These are phyloP conservation scores for Drosophila murphyi DNA, from an alignment of 1,140 invertebrate species.

Conservation along the genomic window DNA sequence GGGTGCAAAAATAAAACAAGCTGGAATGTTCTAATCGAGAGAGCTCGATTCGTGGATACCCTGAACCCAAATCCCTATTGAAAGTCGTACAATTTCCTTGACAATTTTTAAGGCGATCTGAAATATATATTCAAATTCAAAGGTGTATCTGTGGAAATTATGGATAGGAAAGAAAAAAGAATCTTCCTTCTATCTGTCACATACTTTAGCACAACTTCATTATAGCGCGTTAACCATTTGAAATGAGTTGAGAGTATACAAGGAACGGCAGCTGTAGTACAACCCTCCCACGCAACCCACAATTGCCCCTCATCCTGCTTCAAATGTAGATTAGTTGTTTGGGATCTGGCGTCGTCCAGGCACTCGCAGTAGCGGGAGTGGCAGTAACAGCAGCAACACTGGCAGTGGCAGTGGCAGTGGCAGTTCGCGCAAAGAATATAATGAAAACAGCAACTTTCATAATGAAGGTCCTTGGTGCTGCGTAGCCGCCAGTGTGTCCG, in stretches of 20 bases:
- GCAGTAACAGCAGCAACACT: background rate
- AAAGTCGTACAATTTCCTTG: too few relatives aligned
- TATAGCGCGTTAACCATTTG: too few relatives aligned
- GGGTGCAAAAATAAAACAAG: conserved; percentile 84
- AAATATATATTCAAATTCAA: too few relatives aligned
- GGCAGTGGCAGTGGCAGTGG: conserved; percentile 12
- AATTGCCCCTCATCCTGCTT: conserved; percentile 36
- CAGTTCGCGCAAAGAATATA: conserved; percentile 67
- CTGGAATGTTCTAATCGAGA: background rate
- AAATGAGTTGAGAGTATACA: too few relatives aligned
- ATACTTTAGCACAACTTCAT: too few relatives aligned
- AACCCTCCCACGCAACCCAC: conserved; percentile 1
- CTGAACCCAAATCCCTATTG: too few relatives aligned
- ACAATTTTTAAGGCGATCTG: too few relatives aligned
- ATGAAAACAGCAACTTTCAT: conserved; percentile 83
- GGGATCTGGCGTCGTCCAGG: conserved; percentile 33
- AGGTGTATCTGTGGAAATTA: too few relatives aligned
- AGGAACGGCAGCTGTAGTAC: conserved; percentile 9
- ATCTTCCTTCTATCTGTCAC: too few relatives aligned
- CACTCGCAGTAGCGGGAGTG: conserved; percentile 32
- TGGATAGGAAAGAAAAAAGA: too few relatives aligned
- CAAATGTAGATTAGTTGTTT: conserved; percentile 83
- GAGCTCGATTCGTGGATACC: too few relatives aligned
- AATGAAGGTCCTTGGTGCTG: conserved; percentile 69
- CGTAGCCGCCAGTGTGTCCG: conserved; percentile 20